Conservation (phyloP, 1,140 invertebrate genomes). For the Mizuhopecten yessoensis region DNA sequence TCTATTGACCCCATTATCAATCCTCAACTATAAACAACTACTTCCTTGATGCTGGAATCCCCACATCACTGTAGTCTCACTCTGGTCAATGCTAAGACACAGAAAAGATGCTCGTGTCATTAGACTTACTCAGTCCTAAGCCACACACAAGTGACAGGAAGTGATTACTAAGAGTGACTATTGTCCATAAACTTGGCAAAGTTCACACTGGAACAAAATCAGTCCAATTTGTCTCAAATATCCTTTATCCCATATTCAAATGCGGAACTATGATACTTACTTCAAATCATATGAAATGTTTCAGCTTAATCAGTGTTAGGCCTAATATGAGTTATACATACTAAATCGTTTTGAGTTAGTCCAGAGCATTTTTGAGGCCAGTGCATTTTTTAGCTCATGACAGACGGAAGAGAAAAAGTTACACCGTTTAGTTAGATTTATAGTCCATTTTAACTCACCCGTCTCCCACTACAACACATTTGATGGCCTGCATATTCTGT, state of each 20-base stretch:
- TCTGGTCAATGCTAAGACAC: background rate
- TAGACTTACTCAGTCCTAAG: background rate
- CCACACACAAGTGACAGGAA: slow-evolving; percentile 20
- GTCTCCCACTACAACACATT: slow-evolving; percentile 65
- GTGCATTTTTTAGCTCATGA: slow-evolving; percentile 38
- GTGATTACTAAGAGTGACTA: slow-evolving; percentile 38
- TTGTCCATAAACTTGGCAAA: slow-evolving; percentile 38
- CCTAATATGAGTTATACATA: background rate
- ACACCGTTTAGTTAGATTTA: background rate
- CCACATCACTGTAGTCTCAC: background rate
- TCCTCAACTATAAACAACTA: background rate
- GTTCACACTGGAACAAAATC: slow-evolving; percentile 17
- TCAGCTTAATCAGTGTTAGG: background rate
- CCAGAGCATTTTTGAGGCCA: slow-evolving; percentile 14
- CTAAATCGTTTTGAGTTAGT: background rate
- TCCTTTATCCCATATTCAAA: background rate
- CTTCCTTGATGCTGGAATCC: background rate
- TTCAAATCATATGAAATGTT: background rate
- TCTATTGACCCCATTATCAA: background rate
- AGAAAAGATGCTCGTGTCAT: background rate
- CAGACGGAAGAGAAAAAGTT: slow-evolving; percentile 33
- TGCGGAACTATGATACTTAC: background rate
- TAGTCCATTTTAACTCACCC: slow-evolving; percentile 56
- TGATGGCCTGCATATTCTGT: slow-evolving; percentile 63
- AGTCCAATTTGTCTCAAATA: background rate